These are phyloP conservation scores for Tachysurus vachellii DNA, from an alignment of 2,113 vertebrate species.

Conservation along the genomic window DNA sequence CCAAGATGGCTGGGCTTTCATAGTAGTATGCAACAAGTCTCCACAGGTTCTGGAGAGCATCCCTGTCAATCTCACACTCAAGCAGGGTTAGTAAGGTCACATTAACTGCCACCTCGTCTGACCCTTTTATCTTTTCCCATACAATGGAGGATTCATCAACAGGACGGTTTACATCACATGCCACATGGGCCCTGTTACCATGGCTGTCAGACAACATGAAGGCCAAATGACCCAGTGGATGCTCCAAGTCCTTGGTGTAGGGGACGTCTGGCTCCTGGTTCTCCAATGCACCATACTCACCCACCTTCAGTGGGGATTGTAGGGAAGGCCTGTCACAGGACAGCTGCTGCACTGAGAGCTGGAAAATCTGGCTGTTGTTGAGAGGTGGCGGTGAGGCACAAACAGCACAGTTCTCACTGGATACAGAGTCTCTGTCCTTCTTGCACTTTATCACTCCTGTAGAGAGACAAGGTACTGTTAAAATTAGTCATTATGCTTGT, in stretches of 20 bases:
- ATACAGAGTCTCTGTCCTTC: conserved; percentile 69
- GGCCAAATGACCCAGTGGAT: conserved; percentile 69
- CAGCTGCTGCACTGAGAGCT: conserved; percentile 62
- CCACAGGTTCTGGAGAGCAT: conserved; percentile 76
- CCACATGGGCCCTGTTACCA: conserved; percentile 74
- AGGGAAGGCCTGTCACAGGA: conserved; percentile 69
- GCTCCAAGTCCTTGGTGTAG: conserved; percentile 72
- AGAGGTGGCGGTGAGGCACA: conserved; percentile 71
- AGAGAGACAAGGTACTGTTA: conserved; percentile 29
- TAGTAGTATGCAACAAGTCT: conserved; percentile 79
- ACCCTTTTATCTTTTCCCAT: conserved; percentile 63
- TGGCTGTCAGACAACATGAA: conserved; percentile 76
- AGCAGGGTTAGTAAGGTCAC: conserved; percentile 68
- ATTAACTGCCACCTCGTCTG: conserved; percentile 66
- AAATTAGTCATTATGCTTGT: neutral
- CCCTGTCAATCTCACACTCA: conserved; percentile 77
- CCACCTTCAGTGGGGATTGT: conserved; percentile 69
- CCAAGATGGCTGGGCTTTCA: conserved; percentile 74
- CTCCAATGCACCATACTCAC: conserved; percentile 65
- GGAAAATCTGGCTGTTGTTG: conserved; percentile 67
- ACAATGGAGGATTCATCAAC: conserved; percentile 61
- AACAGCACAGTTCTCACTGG: conserved; percentile 64
- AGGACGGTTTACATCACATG: conserved; percentile 71
- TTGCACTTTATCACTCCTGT: conserved; percentile 78
- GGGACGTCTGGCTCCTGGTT: conserved; percentile 72